These are phyloP conservation scores for Syngnathus acus DNA, from an alignment of 2,797 vertebrate genomes.

Conservation along the genomic window DNA sequence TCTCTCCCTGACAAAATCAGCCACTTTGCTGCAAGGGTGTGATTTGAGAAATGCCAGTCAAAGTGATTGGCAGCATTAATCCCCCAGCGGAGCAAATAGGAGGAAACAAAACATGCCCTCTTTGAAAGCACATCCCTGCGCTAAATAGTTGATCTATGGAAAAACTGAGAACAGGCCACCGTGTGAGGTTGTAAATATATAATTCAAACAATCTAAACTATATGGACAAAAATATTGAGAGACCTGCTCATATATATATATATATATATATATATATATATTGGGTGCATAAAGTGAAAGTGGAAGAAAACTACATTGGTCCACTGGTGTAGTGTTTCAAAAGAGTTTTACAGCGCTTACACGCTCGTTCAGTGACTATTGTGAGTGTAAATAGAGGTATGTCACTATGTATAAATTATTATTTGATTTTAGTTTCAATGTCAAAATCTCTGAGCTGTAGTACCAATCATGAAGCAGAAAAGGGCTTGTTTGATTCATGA, in stretches of 20 bases:
- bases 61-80: conserved; percentile 75
- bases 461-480: background rate
- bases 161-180: conserved; percentile 24
- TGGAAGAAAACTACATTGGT: background rate
- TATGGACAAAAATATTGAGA: background rate
- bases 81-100: conserved; percentile 75
- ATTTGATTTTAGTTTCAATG: background rate
- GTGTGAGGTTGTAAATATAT: conserved; percentile 4
- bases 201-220: background rate
- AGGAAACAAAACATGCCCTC: conserved; percentile 70
- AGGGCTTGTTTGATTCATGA: background rate
- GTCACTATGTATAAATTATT: background rate
- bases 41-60: conserved; percentile 79
- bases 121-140: conserved; percentile 70
- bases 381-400: background rate
- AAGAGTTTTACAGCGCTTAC: background rate
- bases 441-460: background rate
- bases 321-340: background rate
- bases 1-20: conserved; percentile 76
- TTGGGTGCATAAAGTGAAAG: background rate
- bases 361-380: background rate
- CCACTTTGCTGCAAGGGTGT: conserved; percentile 75
- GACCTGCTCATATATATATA: background rate
- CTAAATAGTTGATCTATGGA: conserved; percentile 53
- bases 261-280: background rate